A percentile compares a stretch with the other conserved stretches of the same genome.
These are phyloP conservation scores for Bombus soroeensis DNA, from an alignment of 1,140 invertebrate species.

Conservation along the genomic window DNA sequence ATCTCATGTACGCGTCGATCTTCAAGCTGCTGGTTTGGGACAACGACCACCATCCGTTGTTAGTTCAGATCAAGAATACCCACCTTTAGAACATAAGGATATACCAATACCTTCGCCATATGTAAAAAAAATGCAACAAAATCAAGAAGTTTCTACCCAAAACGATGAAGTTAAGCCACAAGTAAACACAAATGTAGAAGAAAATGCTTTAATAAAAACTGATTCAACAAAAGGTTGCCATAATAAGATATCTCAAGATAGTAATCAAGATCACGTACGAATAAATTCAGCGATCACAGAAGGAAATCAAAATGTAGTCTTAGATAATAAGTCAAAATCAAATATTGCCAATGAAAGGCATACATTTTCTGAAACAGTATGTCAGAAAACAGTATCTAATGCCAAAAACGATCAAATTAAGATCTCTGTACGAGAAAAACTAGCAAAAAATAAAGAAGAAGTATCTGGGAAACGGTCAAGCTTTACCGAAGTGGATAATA, in stretches of 20 bases:
- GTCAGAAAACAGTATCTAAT: slow-evolving; percentile 75
- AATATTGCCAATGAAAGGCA: slow-evolving; percentile 59
- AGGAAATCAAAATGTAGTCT: slow-evolving; percentile 45
- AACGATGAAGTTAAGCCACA: slow-evolving; percentile 54
- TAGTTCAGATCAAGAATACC: slow-evolving; percentile 79
- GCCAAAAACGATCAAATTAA: slow-evolving; percentile 77
- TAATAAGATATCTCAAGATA: slow-evolving; percentile 47
- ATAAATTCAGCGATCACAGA: slow-evolving; percentile 41
- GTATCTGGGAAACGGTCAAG: slow-evolving; percentile 74
- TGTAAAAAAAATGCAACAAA: slow-evolving; percentile 65
- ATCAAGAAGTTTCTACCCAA: slow-evolving; percentile 47
- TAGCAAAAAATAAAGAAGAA: slow-evolving; percentile 73
- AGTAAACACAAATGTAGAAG: slow-evolving; percentile 29
- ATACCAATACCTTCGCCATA: slow-evolving; percentile 75
- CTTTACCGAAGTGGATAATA: slow-evolving; percentile 69
- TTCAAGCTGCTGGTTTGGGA: slow-evolving; percentile 85
- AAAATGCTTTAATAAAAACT: slow-evolving; percentile 27
- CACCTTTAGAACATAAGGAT: slow-evolving; percentile 74
- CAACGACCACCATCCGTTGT: slow-evolving; percentile 83
- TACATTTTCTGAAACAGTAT: slow-evolving; percentile 59
- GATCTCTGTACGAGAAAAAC: slow-evolving; percentile 71
- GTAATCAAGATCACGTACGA: slow-evolving; percentile 39
- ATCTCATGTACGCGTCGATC: slow-evolving; percentile 82
- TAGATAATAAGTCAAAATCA: slow-evolving; percentile 54
- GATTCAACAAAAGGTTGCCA: slow-evolving; percentile 48